Evolutionary conservation across 2,888 invertebrate species (phyloP).

Genomic region (Drosophila antonietae): DNA sequence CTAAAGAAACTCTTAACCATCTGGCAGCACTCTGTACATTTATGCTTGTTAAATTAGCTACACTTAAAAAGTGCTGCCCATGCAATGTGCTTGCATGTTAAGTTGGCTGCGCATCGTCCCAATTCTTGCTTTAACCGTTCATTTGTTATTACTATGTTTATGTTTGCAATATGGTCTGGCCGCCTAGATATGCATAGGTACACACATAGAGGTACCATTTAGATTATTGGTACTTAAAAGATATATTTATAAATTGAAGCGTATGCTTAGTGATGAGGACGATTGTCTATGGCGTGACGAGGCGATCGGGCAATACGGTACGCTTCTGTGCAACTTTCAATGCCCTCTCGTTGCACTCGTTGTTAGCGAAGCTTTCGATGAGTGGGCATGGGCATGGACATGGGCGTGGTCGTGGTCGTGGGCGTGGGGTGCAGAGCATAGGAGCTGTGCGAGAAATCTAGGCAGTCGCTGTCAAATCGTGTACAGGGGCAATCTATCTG

Average conservation of each 20-base stretch:
- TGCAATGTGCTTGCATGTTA: conserved; percentile 16
- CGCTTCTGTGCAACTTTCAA: conserved; percentile 32
- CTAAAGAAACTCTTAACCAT: not conserved
- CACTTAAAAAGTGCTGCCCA: not conserved
- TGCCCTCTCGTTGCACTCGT: conserved; percentile 43
- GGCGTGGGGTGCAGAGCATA: conserved; percentile 6
- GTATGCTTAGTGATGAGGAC: conserved; percentile 39
- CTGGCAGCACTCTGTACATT: not conserved
- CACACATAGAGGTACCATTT: not conserved
- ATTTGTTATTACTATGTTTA: conserved; percentile 12
- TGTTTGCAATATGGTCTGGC: conserved; percentile 7
- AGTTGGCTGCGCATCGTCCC: conserved; percentile 19
- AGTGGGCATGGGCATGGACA: conserved; percentile 6
- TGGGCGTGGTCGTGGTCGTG: not conserved
- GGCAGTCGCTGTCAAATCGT: conserved; percentile 57
- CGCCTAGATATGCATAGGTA: conserved; percentile 1
- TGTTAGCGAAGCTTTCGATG: conserved; percentile 56
- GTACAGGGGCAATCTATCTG: conserved; percentile 41
- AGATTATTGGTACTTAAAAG: conserved; percentile 3
- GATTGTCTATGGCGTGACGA: conserved; percentile 38
- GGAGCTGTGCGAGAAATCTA: conserved; percentile 16
- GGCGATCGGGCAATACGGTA: conserved; percentile 25
- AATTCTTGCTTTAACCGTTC: conserved; percentile 36
- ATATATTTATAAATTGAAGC: conserved; percentile 12
- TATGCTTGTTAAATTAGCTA: not conserved